Evolutionary conservation across 2,113 vertebrate genomes (phyloP).

Genomic region (Theristicus caerulescens): DNA sequence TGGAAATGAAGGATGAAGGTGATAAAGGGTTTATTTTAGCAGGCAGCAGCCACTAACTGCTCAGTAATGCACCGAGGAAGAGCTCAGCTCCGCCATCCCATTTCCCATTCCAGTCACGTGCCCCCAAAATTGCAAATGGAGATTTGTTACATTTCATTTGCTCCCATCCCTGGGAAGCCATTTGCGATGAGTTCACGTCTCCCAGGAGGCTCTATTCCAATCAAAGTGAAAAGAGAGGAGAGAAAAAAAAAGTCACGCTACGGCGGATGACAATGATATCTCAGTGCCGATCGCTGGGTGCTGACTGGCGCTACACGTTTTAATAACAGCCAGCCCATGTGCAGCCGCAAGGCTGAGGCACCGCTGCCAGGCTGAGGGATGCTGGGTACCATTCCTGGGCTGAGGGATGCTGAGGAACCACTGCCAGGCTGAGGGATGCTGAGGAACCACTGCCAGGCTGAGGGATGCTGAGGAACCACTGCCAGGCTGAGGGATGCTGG

Average conservation of each 20-base stretch:
- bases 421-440: neutral
- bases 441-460: neutral
- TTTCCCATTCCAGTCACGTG: slow-evolving; percentile 80
- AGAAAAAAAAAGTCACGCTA: neutral
- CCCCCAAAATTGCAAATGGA: slow-evolving; percentile 83
- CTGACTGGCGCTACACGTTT: neutral
- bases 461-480: too few relatives aligned
- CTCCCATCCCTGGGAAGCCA: slow-evolving; percentile 77
- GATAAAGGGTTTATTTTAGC: slow-evolving; percentile 12
- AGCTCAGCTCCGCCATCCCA: slow-evolving; percentile 68
- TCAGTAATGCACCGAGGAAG: neutral
- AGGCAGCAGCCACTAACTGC: neutral
- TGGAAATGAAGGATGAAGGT: slow-evolving; percentile 24
- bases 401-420: neutral
- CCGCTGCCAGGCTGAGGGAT: neutral
- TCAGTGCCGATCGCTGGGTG: neutral
- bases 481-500: neutral
- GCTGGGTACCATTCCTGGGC: neutral
- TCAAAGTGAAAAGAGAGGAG: slow-evolving; percentile 25
- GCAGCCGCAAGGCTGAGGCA: neutral
- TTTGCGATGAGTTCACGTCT: slow-evolving; percentile 76
- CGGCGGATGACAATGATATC: neutral
- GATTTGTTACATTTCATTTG: slow-evolving; percentile 91
- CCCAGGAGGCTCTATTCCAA: slow-evolving; percentile 61
- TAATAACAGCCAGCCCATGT: neutral